Conservation (phyloP, 2,797 vertebrate species). For the Lophotriccus pileatus region DNA sequence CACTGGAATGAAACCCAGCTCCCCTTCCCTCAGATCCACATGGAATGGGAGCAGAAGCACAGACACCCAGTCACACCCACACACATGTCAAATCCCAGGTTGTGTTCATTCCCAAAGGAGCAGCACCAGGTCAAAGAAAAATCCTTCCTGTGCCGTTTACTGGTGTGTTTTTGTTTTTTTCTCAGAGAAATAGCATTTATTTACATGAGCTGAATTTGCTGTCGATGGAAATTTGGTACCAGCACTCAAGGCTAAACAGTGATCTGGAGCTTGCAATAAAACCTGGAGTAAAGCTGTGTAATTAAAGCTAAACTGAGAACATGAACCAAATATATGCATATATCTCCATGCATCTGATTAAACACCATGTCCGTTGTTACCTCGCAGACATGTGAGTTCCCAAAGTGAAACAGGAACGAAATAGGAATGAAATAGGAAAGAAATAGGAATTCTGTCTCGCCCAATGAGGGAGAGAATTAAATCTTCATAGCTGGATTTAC, state of each 20-base stretch:
- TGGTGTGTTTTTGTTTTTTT: not conserved
- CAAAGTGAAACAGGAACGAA: not conserved
- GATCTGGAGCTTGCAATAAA: constrained; percentile 30
- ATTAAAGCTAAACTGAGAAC: constrained; percentile 58
- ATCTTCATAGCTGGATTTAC: constrained; percentile 66
- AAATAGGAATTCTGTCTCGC: not conserved
- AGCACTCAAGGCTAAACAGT: constrained; percentile 16
- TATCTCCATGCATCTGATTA: constrained; percentile 1
- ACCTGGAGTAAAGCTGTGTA: constrained; percentile 58
- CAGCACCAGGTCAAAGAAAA: not conserved
- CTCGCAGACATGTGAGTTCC: constrained; percentile 21
- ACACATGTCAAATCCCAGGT: not conserved
- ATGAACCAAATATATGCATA: constrained; percentile 8
- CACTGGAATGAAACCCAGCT: not conserved
- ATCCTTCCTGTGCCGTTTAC: not conserved
- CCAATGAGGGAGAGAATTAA: constrained; percentile 60
- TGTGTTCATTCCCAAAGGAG: not conserved
- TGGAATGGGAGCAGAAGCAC: not conserved
- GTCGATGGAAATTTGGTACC: constrained; percentile 15
- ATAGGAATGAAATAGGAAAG: constrained; percentile 1
- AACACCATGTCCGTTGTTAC: not conserved
- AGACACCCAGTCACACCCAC: not conserved
- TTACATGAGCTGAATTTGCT: constrained; percentile 2
- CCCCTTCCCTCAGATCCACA: not conserved
- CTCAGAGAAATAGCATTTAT: not conserved